phyloP scores from a whole-genome alignment of 2,113 vertebrate genomes.

The Galemys pyrenaicus region DNA sequence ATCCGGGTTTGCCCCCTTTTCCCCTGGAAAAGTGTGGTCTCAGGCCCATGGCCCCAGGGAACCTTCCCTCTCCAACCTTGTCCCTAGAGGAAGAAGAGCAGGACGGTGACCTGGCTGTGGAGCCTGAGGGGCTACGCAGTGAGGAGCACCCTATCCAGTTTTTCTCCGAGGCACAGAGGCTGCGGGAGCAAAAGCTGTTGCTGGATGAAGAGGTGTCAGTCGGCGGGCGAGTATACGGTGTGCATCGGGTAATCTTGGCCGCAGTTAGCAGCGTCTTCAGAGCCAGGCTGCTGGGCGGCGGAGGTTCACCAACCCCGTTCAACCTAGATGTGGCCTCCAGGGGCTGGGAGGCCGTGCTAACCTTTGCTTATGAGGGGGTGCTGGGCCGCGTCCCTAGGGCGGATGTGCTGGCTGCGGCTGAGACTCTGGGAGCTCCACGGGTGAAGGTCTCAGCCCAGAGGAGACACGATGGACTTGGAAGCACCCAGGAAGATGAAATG shows the following conservation, averaged over 20 bases:
- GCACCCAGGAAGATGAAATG: not conserved
- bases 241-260: constrained; percentile 85
- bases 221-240: constrained; percentile 62
- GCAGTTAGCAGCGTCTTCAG: constrained; percentile 85
- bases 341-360: constrained; percentile 86
- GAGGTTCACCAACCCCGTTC: not conserved
- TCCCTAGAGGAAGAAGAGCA: constrained; percentile 13
- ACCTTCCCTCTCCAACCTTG: constrained; percentile 28
- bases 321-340: constrained; percentile 52
- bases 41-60: not conserved
- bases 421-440: constrained; percentile 82
- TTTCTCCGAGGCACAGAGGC: constrained; percentile 79
- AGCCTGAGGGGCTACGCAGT: constrained; percentile 54
- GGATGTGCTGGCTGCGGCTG: constrained; percentile 85
- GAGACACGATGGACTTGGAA: not conserved
- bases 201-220: constrained; percentile 84
- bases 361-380: constrained; percentile 91
- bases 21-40: constrained; percentile 20
- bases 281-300: constrained; percentile 65
- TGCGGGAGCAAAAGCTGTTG: constrained; percentile 80
- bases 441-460: constrained; percentile 82
- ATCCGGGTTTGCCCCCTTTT: constrained; percentile 37
- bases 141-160: constrained; percentile 76
- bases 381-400: constrained; percentile 31
- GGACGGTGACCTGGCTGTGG: not conserved